Evolutionary conservation across 2,888 invertebrate species (phyloP).

Genomic region (Napeogenes inachia): DNA sequence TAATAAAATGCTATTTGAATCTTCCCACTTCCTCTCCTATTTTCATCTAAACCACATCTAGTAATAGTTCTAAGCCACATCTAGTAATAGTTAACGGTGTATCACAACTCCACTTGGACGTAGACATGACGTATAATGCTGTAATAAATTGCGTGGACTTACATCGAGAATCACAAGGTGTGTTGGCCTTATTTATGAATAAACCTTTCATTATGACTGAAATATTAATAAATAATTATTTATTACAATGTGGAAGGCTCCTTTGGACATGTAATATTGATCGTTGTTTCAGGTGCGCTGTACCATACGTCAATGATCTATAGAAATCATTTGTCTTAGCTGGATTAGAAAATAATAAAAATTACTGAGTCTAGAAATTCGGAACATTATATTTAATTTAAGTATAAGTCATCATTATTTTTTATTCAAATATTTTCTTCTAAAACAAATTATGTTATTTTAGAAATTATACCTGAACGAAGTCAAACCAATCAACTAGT

Average conservation of each 20-base stretch:
- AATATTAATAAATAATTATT: neutral
- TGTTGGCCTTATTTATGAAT: conserved; percentile 4
- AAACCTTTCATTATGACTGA: neutral
- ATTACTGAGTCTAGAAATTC: too few relatives aligned
- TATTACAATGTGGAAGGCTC: neutral
- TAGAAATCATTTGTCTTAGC: too few relatives aligned
- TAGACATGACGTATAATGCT: conserved; percentile 31
- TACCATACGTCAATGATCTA: neutral
- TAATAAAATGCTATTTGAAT: neutral
- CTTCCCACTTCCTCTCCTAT: neutral
- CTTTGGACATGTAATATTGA: neutral
- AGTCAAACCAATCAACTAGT: too few relatives aligned
- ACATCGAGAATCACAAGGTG: conserved; percentile 1
- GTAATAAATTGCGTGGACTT: conserved; percentile 35
- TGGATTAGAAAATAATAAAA: too few relatives aligned
- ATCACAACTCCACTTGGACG: conserved; percentile 21
- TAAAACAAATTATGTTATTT: too few relatives aligned
- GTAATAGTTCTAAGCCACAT: too few relatives aligned
- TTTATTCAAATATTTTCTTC: too few relatives aligned
- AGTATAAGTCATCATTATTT: too few relatives aligned
- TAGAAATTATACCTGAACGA: too few relatives aligned
- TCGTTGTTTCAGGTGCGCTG: neutral
- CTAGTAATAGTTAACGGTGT: conserved; percentile 10
- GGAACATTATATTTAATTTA: too few relatives aligned
- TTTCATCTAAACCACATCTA: neutral